Evolutionary conservation across 2,888 invertebrate genomes (phyloP).

Genomic region (Andrena flavipes): DNA sequence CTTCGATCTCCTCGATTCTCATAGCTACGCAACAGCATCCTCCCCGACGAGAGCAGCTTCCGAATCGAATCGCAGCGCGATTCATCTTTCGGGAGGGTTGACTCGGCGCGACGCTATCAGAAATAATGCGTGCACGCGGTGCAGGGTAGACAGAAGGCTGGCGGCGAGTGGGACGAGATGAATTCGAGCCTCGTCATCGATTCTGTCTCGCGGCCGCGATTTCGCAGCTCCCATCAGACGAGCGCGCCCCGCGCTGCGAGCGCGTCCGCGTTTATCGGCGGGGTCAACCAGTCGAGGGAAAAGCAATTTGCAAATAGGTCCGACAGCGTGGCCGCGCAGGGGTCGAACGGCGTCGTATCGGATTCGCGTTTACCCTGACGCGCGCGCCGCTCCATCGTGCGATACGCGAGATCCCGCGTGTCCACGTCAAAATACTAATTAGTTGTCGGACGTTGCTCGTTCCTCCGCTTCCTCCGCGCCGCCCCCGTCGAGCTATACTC

Average conservation of each 20-base stretch:
- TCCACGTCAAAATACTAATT: slow-evolving; percentile 72
- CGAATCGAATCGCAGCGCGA: not conserved
- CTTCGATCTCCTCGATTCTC: too few relatives aligned
- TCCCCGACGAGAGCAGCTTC: not conserved
- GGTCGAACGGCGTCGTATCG: slow-evolving; percentile 72
- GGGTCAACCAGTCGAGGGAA: slow-evolving; percentile 70
- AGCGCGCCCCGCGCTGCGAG: slow-evolving; percentile 75
- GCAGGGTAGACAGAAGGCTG: slow-evolving; percentile 40
- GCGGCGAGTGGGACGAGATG: not conserved
- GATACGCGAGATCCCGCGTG: slow-evolving; percentile 55
- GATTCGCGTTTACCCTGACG: slow-evolving; percentile 68
- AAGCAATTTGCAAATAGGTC: slow-evolving; percentile 84
- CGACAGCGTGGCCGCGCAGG: slow-evolving; percentile 58
- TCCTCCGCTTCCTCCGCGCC: not conserved
- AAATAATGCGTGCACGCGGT: slow-evolving; percentile 8
- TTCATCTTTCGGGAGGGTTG: not conserved
- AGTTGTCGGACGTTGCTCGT: slow-evolving; percentile 49
- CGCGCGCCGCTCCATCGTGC: slow-evolving; percentile 43
- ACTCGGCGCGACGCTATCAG: slow-evolving; percentile 2
- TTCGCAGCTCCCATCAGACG: slow-evolving; percentile 79
- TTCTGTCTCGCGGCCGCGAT: slow-evolving; percentile 68
- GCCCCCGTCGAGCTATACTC: slow-evolving; percentile 7
- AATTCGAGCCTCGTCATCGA: slow-evolving; percentile 66
- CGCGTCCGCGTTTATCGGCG: slow-evolving; percentile 77
- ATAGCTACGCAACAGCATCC: too few relatives aligned